These are phyloP conservation scores for Pristionchus entomophagus DNA, from an alignment of 2,888 invertebrate species.

Conservation along the genomic window DNA sequence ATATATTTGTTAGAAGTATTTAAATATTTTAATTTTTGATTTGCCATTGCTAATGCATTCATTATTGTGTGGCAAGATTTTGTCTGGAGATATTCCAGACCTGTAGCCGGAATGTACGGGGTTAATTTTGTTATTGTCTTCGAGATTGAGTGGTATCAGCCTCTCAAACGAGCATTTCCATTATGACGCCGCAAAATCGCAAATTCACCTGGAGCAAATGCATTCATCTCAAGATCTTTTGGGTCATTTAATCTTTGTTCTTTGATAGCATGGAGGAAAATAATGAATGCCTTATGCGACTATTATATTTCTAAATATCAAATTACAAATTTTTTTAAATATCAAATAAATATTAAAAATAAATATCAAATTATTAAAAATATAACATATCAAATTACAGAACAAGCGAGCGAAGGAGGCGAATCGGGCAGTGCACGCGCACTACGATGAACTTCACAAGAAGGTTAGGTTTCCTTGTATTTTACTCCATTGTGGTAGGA, in stretches of 20 bases:
- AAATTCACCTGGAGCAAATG: no score
- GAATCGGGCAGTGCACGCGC: slow-evolving; percentile 55
- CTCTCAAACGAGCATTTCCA: no score
- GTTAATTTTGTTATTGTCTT: no score
- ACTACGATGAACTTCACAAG: slow-evolving; percentile 57
- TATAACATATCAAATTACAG: neutral
- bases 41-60: no score
- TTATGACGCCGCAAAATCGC: no score
- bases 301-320: neutral
- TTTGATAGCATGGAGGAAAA: neutral
- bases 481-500: neutral
- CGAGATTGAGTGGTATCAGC: no score
- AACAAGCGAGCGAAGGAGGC: slow-evolving; percentile 56
- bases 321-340: neutral
- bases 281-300: neutral
- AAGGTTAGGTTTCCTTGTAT: slow-evolving; percentile 50
- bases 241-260: neutral
- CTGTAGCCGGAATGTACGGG: no score
- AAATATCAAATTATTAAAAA: neutral
- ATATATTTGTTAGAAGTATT: neutral
- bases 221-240: no score
- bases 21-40: neutral
- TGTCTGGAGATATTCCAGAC: no score
- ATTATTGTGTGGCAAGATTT: no score
- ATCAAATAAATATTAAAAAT: no score